Evolutionary conservation across 1,140 invertebrate species (phyloP), one percentile per base, ranked within the genome.

Genomic region (Scaptomyza montana): DNA sequence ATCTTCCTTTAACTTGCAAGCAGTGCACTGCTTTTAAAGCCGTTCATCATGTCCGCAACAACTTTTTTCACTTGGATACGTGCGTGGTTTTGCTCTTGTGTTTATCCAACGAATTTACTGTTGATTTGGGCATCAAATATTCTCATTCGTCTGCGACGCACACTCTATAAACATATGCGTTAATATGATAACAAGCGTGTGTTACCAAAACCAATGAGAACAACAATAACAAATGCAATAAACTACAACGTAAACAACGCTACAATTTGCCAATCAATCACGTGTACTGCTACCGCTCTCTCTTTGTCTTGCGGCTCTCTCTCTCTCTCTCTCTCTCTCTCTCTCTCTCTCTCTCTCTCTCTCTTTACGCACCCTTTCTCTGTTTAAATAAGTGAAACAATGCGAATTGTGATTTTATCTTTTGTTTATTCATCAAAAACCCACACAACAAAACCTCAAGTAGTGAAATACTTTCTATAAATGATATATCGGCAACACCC

Each of bases 171-270:
- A 78, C 50, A 74, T 78, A 78, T 67, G 67, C 72, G 41, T 36
- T 57, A 59, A 60, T 70, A 60, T 70, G 75, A 66, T 79, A 80
- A 89, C 74, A 74, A 65, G 10, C 39, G 8, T 59, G 56, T 69
- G 75, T 79, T 87, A 87, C 87, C 82, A 87, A 67, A 39, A 16
- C 16, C 56, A 65, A 50, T 54, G 60, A 65, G 39, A 43, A 43
- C 39, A 43, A n/a, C 39, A 43, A 43, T 2, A 43, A 43, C 39
- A 10, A 41, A 3, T n/a, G n/a, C 39, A 43, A 43, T 12, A 57
- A 60, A 67, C 36, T 43, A 51, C 43, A 43, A 53, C 53, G 65
- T 74, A 69, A 69, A 50, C 63, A 76, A 53, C 67, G 16, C 66
- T 71, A 78, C 21, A 25, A 25, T 55, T 63, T 63, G 67, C 71